Percentiles rank a stretch among this genome's conserved stretches.
These are phyloP conservation scores for Sylvilagus bachmani DNA, from an alignment of 2,113 vertebrate species.

Conservation along the genomic window DNA sequence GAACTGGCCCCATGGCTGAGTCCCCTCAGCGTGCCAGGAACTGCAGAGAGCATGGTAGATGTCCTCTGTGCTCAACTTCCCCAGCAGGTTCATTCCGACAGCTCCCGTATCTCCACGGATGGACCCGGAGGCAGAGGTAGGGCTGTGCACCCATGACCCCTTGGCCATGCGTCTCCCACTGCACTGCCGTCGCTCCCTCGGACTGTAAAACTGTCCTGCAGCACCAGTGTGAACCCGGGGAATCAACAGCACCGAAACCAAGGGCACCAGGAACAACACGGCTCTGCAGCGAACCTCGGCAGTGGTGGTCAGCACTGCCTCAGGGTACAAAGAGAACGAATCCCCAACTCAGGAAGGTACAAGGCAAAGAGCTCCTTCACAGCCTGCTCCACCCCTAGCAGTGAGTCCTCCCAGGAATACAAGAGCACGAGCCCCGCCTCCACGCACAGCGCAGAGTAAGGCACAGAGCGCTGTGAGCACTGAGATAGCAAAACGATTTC, in stretches of 20 bases:
- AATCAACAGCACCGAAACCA: background rate
- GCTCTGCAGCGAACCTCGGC: background rate
- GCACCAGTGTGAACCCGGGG: background rate
- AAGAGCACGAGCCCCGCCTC: background rate
- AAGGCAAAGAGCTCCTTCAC: background rate
- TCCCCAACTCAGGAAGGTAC: background rate
- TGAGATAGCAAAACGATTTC: slow-evolving; percentile 68
- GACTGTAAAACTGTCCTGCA: background rate
- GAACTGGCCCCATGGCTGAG: background rate
- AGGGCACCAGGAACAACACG: background rate
- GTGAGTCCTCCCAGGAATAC: background rate
- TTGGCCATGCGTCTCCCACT: background rate
- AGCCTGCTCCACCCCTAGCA: background rate
- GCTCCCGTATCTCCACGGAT: background rate
- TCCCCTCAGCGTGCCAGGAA: background rate
- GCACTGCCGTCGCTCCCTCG: background rate
- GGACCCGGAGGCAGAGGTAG: background rate
- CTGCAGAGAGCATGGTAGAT: too few relatives aligned
- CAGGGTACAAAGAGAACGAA: background rate
- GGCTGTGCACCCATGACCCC: background rate
- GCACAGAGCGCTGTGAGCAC: background rate
- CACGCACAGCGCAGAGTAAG: background rate
- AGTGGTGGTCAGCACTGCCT: background rate
- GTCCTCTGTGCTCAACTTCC: background rate
- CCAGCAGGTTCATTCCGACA: background rate